Base-by-base conservation (phyloP, 2,888 invertebrate species). In the Lasioglossum marginatum region DNA sequence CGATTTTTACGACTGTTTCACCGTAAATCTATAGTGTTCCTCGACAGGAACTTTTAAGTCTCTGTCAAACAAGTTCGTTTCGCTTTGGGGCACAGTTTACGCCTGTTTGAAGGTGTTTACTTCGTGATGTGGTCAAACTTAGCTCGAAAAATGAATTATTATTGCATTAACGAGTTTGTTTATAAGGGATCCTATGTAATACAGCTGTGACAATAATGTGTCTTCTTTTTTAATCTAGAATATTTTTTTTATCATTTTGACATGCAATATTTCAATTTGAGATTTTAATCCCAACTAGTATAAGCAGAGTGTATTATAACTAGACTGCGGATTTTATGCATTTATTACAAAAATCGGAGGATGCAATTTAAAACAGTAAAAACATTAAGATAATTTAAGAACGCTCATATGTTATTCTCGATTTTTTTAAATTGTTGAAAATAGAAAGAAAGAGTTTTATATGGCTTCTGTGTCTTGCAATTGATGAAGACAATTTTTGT, bases 1-100 rank as follows among this genome's bases (percentile, higher is more conserved):
- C 3, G 0, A 34, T 63, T 83, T 73, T 75, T 31, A 82, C 60
- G 60, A 63, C n/a, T 40, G 31, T 66, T 52, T 16, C 2, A 6
- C 23, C 34, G 37, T 71, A 72, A 72, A 81, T 57, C 43, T 57
- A 27, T 45, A 31, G 43, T 34, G 5, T 34, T 34, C 23, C 40
- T 40, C 70, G 70, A 70, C 37, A 70, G 70, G 1, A 10, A 70
- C 12, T 37, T 70, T 40, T 40, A n/a, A 70, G 10, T 40, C 70
- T 23, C 14, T 23, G 34, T 68, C 37, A 68, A 37, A 19, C 68
- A 37, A 23, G 68, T 10, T 6, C 19, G 68, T 68, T 68, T 23
- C 8, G 68, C 34, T 37, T 8, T 27, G 8, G 19, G 4, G 23
- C 34, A 48, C 23, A 31, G 8, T 23, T 48, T 34, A 12, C 23